A percentile compares a stretch with the other conserved stretches of the same genome.
Evolutionary conservation across 2,888 invertebrate genomes (phyloP).

Genomic region (Teleogryllus oceanicus): DNA sequence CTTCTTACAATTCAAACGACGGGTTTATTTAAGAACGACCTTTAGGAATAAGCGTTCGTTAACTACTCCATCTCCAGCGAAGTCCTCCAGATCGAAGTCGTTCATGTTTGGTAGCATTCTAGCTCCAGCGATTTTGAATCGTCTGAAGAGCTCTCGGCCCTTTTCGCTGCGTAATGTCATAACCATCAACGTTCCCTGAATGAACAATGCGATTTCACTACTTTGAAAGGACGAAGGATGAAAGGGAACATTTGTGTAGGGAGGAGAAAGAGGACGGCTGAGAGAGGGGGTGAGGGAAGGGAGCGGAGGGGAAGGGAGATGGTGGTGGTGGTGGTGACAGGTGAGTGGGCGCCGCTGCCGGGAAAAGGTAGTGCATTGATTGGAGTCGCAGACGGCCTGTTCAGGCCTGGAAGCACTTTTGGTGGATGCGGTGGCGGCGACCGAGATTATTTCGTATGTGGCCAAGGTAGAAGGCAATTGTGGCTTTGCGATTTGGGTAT

Average conservation of each 20-base stretch:
- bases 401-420: no score
- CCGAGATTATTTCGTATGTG: no score
- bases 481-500: no score
- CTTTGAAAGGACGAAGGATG: slow-evolving; percentile 6
- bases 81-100: not conserved
- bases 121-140: slow-evolving; percentile 7
- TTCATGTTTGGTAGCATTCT: slow-evolving; percentile 7
- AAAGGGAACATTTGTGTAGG: slow-evolving; percentile 18
- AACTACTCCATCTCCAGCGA: slow-evolving; percentile 11
- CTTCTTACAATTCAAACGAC: no score
- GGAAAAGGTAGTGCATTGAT: no score
- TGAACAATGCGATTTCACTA: slow-evolving; percentile 9
- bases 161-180: not conserved
- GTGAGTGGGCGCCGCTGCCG: no score
- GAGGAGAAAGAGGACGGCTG: not conserved
- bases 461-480: no score
- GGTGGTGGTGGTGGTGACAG: not conserved
- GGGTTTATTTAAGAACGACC: no score
- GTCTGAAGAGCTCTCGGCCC: not conserved
- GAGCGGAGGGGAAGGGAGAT: not conserved
- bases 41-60: not conserved
- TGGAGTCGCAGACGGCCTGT: no score
- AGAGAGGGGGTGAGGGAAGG: not conserved
- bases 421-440: no score
- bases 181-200: slow-evolving; percentile 11